These are phyloP conservation scores for Erynnis tages DNA, from an alignment of 2,888 invertebrate species.

Conservation along the genomic window DNA sequence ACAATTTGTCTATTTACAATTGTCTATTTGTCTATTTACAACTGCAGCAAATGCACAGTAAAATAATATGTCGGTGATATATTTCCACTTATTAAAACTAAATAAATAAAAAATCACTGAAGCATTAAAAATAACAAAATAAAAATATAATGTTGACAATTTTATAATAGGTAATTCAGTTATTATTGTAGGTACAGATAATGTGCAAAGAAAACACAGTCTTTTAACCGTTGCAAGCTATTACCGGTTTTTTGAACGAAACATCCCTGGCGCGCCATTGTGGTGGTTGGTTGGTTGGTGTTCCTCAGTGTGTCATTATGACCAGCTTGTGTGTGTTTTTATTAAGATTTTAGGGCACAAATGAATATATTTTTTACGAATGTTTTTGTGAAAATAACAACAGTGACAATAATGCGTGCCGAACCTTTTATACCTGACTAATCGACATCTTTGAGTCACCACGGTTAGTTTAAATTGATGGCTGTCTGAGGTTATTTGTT, in stretches of 20 bases:
- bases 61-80: no score
- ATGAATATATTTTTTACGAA: conserved; percentile 70
- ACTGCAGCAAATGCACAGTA: no score
- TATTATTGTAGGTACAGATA: no score
- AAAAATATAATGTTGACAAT: no score
- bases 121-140: no score
- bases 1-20: no score
- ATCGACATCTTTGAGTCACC: conserved; percentile 69
- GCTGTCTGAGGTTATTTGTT: conserved; percentile 79
- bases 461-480: conserved; percentile 75
- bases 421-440: conserved; percentile 74
- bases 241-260: conserved; percentile 42
- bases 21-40: no score
- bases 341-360: conserved; percentile 55
- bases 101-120: no score
- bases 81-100: no score
- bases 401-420: conserved; percentile 79
- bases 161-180: no score
- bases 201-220: no score
- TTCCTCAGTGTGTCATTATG: conserved; percentile 60
- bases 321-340: conserved; percentile 61
- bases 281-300: conserved; percentile 50
- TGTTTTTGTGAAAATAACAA: conserved; percentile 60
- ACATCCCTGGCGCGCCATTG: conserved; percentile 70
- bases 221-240: conserved; percentile 11